Base-by-base conservation (phyloP, 2,888 invertebrate genomes). In the Eustalomyia histrio region DNA sequence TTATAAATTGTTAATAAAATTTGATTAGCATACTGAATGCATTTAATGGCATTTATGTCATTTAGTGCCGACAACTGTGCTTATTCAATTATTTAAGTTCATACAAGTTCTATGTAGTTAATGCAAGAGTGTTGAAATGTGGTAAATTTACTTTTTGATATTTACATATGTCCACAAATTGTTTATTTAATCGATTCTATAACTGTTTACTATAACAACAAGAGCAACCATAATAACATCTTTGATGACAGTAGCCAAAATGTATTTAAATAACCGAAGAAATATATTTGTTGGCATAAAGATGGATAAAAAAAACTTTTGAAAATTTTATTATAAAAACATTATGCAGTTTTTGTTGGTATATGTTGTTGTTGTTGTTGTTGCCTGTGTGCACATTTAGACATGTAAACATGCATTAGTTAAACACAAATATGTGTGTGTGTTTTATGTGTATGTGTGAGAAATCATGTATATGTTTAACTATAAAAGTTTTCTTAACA, bases 141-240 rank as follows among this genome's bases (percentile, higher is more conserved):
- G 43, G 43, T 47, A 47, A 47, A 47, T 47, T n/a, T n/a, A 47
- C 14, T 47, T n/a, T n/a, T 5, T n/a, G n/a, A 47, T 47, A 47
- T 47, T 47, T 47, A 47, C 43, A n/a, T 47, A n/a, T 47, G 43
- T 47, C n/a, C 43, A 47, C 16, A 47, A 47, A 47, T 47, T 47
- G 6, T 29, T 29, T 14, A 47, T 47, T 47, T 47, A 47, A 47
- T 47, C n/a, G 43, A 47, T 47, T n/a, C n/a, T 47, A n/a, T 14
- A 47, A n/a, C n/a, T 47, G 43, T 47, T 47, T 47, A 47, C 43
- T 47, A 47, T 47, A n/a, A 4, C 6, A 47, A 47, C n/a, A n/a
- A n/a, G 6, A 14, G 14, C 12, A 47, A 47, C n/a, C 0, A 47
- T 6, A n/a, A n/a, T 14, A 47, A 47, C 6, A 7, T 14, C 43